Conservation (phyloP, 2,113 vertebrate species). For the Seriola dumerili region DNA sequence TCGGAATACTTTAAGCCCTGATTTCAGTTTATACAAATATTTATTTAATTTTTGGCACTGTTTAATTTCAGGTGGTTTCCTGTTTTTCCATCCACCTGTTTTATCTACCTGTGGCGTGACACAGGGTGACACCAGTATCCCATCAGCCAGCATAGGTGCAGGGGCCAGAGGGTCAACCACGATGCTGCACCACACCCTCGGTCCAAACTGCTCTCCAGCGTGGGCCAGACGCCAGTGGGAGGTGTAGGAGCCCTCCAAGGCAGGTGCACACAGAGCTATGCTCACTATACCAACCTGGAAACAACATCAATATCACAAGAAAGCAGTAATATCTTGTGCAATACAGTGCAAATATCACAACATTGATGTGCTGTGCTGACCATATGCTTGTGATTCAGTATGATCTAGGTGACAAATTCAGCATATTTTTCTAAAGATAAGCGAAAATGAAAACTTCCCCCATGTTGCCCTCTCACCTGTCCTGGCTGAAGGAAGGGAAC, state of each 20-base stretch:
- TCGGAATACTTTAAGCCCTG: too few species aligned
- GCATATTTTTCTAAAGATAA: not conserved
- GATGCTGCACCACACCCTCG: slow-evolving; percentile 98
- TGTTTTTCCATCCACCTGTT: not conserved
- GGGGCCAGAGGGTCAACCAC: slow-evolving; percentile 90
- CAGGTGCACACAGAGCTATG: slow-evolving; percentile 92
- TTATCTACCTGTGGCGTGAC: slow-evolving; percentile 85
- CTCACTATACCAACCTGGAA: slow-evolving; percentile 92
- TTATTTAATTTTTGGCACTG: not conserved
- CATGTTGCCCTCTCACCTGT: slow-evolving; percentile 74
- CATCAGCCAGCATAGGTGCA: slow-evolving; percentile 78
- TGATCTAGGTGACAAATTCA: not conserved
- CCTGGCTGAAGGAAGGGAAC: slow-evolving; percentile 93
- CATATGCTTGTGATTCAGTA: too few species aligned
- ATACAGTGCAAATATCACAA: not conserved
- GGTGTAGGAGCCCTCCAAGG: slow-evolving; percentile 94
- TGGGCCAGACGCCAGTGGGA: slow-evolving; percentile 98
- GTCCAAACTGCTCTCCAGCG: slow-evolving; percentile 94
- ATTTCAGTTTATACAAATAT: not conserved
- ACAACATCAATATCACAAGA: not conserved
- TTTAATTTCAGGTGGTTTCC: not conserved
- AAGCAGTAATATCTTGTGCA: not conserved
- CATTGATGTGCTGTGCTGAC: not conserved
- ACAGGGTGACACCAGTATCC: slow-evolving; percentile 76
- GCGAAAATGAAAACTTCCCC: not conserved